phyloP scores from a whole-genome alignment of 2,888 invertebrate species.

The Rosalia funebris region DNA sequence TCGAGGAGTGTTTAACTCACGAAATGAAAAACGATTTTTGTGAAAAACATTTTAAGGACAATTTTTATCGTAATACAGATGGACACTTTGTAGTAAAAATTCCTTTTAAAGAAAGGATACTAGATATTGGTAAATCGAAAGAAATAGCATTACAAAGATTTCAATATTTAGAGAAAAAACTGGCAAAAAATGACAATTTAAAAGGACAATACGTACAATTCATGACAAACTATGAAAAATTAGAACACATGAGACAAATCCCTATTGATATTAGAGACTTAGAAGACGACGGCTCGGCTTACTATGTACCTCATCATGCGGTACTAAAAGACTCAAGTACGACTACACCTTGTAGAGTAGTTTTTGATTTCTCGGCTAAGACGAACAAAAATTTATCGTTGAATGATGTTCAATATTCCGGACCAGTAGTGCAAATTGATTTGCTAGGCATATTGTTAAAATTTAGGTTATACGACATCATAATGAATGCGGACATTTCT shows the following conservation, averaged over 20 bases:
- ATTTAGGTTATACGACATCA: conserved; percentile 33
- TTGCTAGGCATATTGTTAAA: conserved; percentile 37
- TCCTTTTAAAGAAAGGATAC: conserved; percentile 23
- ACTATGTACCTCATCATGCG: conserved; percentile 45
- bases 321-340: conserved; percentile 37
- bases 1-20: conserved; percentile 21
- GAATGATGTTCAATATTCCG: conserved; percentile 39
- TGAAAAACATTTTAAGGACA: conserved; percentile 32
- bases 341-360: conserved; percentile 42
- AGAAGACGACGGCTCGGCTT: conserved; percentile 9
- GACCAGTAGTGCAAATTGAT: conserved; percentile 38
- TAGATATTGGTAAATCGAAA: conserved; percentile 30
- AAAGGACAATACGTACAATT: conserved; percentile 34
- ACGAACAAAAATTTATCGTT: conserved; percentile 36
- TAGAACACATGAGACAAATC: conserved; percentile 34
- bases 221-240: conserved; percentile 36
- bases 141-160: conserved; percentile 32
- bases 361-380: conserved; percentile 45
- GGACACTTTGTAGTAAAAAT: conserved; percentile 32
- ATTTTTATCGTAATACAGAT: conserved; percentile 16
- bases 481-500: conserved; percentile 32
- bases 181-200: conserved; percentile 20
- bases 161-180: conserved; percentile 30
- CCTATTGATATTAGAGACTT: conserved; percentile 1
- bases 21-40: conserved; percentile 21